Evolutionary conservation across 2,113 vertebrate species (phyloP).

Genomic region (Madoqua kirkii): DNA sequence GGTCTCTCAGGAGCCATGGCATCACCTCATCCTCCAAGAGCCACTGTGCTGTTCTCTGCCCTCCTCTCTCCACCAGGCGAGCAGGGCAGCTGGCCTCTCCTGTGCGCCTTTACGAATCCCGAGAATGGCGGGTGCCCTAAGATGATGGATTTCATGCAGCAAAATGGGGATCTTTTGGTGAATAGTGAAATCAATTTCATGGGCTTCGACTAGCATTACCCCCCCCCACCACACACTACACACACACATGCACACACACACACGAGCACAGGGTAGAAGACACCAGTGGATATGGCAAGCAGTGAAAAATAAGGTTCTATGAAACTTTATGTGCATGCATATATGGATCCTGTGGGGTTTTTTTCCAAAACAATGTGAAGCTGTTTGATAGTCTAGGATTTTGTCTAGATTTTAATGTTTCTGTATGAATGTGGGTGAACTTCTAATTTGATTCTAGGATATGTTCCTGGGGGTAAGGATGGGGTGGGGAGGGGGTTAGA

Average conservation of each 20-base stretch:
- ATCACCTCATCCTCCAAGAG: not conserved
- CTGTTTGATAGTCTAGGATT: not conserved
- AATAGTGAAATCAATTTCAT: constrained; percentile 40
- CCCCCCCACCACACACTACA: not conserved
- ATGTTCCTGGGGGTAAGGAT: not conserved
- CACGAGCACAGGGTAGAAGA: not conserved
- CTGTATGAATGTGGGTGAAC: not conserved
- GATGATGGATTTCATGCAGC: not conserved
- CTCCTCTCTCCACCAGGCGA: not conserved
- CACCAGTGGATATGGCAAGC: not conserved
- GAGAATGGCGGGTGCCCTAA: not conserved
- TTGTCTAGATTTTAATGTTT: not conserved
- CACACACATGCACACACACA: fast-evolving
- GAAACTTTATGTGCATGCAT: not conserved
- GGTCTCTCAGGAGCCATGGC: not conserved
- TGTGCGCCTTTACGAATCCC: not conserved
- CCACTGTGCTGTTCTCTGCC: not conserved
- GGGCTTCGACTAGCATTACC: not conserved
- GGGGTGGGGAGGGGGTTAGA: no score
- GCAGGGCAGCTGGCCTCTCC: not conserved
- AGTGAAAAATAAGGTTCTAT: not conserved
- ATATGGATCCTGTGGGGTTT: not conserved
- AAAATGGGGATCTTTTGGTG: not conserved
- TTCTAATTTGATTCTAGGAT: not conserved
- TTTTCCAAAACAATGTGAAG: not conserved